Conservation (phyloP, 2,888 invertebrate genomes). For the Myopa tessellatipennis region DNA sequence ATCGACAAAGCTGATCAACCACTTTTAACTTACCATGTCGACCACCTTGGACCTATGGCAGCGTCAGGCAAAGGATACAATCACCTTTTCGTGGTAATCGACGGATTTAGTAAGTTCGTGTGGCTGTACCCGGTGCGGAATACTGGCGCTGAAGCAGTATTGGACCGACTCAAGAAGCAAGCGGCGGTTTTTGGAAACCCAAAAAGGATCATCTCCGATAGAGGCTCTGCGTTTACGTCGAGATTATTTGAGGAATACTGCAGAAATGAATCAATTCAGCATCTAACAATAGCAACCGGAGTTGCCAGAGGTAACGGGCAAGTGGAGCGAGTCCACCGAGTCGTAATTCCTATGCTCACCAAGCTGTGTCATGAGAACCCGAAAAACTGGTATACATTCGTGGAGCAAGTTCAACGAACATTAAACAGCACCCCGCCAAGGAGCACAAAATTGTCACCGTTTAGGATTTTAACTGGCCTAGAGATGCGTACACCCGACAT, state of each 20-base stretch:
- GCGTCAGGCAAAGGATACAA: slow-evolving; percentile 57
- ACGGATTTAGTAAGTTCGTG: slow-evolving; percentile 45
- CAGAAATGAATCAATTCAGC: slow-evolving; percentile 36
- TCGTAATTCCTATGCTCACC: slow-evolving; percentile 54
- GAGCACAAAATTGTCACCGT: slow-evolving; percentile 28
- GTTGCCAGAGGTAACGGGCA: slow-evolving; percentile 59
- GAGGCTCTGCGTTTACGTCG: slow-evolving; percentile 26
- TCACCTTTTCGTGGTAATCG: slow-evolving; percentile 57
- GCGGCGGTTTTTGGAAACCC: slow-evolving; percentile 31
- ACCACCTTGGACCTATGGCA: slow-evolving; percentile 59
- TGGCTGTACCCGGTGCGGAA: slow-evolving; percentile 59
- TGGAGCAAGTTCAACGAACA: slow-evolving; percentile 43
- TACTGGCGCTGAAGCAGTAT: slow-evolving; percentile 52
- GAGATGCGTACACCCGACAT: too few species aligned
- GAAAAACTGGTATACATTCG: slow-evolving; percentile 49
- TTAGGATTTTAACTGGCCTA: too few species aligned
- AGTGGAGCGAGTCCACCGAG: slow-evolving; percentile 56
- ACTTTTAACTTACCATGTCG: slow-evolving; percentile 56
- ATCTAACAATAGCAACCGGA: slow-evolving; percentile 54
- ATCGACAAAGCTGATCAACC: slow-evolving; percentile 57
- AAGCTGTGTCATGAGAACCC: slow-evolving; percentile 58
- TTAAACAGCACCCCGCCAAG: slow-evolving; percentile 47
- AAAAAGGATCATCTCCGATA: slow-evolving; percentile 13
- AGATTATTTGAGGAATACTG: slow-evolving; percentile 6
- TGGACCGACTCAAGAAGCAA: slow-evolving; percentile 51